Percentiles rank a stretch among this genome's conserved stretches.
Conservation (phyloP, 2,113 vertebrate species). For the Tyrannus savana region DNA sequence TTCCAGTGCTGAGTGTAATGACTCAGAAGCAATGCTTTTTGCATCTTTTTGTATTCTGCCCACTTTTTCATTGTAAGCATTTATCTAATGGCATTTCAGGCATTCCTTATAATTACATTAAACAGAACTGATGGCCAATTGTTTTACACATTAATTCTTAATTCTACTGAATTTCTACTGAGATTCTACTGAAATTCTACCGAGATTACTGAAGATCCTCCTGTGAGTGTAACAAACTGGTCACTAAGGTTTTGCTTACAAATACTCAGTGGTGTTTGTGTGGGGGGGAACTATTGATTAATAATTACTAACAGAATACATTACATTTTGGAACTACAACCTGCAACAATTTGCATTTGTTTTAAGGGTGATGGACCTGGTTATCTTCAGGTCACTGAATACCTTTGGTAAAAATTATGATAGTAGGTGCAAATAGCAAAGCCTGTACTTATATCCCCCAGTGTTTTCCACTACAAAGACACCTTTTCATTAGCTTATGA, state of each 20-base stretch:
- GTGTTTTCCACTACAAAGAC: neutral
- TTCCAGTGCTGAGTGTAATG: neutral
- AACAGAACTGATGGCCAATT: neutral
- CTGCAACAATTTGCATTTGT: neutral
- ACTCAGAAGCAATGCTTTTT: neutral
- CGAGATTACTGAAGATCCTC: neutral
- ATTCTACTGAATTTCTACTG: no score
- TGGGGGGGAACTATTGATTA: neutral
- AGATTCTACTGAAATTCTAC: no score
- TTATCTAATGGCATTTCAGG: neutral
- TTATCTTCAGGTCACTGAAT: neutral
- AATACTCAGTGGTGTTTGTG: fast-evolving
- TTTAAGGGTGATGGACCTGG: neutral
- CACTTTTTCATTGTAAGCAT: neutral
- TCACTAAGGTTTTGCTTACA: neutral
- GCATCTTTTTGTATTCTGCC: neutral
- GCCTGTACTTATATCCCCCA: neutral
- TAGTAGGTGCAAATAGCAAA: neutral
- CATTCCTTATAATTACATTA: neutral
- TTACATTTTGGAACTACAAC: neutral
- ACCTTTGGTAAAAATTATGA: neutral
- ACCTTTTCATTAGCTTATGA: neutral
- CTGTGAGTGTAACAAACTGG: neutral
- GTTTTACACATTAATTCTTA: neutral
- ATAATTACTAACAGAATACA: neutral